Evolutionary conservation across 2,797 vertebrate species (phyloP), one percentile per base, ranked within the genome.

Genomic region (Lemur catta): DNA sequence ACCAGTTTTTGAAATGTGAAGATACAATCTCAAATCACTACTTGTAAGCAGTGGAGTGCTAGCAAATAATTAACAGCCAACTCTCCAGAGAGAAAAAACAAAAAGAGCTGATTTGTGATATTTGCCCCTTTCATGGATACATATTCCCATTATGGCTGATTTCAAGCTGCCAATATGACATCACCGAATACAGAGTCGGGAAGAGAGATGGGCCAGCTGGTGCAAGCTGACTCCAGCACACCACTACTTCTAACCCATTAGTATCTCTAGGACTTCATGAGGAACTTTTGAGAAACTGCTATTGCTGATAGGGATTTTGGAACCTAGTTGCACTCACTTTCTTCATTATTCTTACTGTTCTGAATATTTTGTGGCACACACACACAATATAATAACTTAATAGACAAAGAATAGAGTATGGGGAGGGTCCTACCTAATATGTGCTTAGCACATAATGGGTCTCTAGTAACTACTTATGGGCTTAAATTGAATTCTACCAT

Each of bases 301-400:
- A 74, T 4, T n/a, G 24, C 92, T 4, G 2, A 13, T 0, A 28
- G 30, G 22, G 48, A 48, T 76, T 84, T 43, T 38, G 33, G 41
- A 89, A 4, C 1, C 13, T 26, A 43, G 22, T 48, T 35, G n/a
- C 6, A 38, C 2, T 7, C 59, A n/a, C 17, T 71, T 87, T 93
- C 75, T 69, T 94, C 35, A 72, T 67, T 67, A 67, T 76, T 67
- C 5, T 18, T 67, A 84, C 14, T n/a, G 17, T 57, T 80, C 48
- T 72, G 22, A n/a, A n/a, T 59, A 9, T 20, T 94, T 79, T 63
- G 43, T 61, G n/a, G 13, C 7, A 65, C 35, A 74, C 10, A 55
- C 59, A 81, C 65, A 48, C 86, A 14, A 26, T 12, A 7, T 8
- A 55, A 76, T 28, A 1, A 43, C 50, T 87, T 79, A 92, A 61